Percentiles rank a stretch among this genome's conserved stretches.
Conservation (phyloP, 2,113 vertebrate genomes). For the Pelmatolapia mariae region DNA sequence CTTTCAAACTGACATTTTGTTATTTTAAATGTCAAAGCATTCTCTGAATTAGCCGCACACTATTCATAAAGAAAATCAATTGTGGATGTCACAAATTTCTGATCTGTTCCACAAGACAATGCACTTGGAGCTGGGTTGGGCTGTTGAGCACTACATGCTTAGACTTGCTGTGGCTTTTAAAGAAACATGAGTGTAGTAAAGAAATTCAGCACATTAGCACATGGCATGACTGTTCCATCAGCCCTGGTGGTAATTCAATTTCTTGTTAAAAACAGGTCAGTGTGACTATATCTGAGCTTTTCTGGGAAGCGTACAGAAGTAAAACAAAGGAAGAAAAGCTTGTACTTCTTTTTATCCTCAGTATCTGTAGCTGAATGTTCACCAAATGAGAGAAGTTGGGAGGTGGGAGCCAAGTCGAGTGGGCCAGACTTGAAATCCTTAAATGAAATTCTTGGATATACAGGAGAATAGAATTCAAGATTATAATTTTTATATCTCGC, state of each 20-base stretch:
- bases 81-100: background rate
- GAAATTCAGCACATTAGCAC: background rate
- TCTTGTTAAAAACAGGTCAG: background rate
- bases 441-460: background rate
- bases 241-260: background rate
- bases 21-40: constrained; percentile 29
- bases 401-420: background rate
- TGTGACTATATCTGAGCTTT: background rate
- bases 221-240: background rate
- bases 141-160: background rate
- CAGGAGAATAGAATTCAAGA: background rate
- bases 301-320: background rate
- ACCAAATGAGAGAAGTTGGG: background rate
- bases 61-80: constrained; percentile 23
- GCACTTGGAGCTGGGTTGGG: background rate
- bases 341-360: background rate
- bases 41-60: background rate
- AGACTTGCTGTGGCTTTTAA: background rate
- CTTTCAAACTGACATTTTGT: constrained; percentile 25
- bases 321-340: background rate
- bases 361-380: background rate
- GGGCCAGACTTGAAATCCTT: background rate
- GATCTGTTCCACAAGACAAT: background rate
- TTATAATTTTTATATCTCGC: background rate
- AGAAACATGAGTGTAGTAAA: background rate